These are phyloP conservation scores for Ctenoplectra terminalis DNA, from an alignment of 1,140 invertebrate species.

Conservation along the genomic window DNA sequence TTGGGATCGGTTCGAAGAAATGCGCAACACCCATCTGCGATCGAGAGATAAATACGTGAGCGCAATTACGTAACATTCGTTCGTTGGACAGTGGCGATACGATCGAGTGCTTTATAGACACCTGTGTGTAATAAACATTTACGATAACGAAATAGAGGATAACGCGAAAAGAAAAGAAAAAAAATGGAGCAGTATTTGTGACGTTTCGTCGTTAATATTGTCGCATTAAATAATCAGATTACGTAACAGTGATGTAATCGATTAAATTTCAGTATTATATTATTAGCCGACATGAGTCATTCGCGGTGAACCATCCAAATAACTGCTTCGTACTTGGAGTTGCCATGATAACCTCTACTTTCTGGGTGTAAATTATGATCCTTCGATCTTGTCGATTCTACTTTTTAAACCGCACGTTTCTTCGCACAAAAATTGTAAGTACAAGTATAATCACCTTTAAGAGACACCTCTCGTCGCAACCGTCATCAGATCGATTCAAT, in stretches of 20 bases:
- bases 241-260: conserved; percentile 37
- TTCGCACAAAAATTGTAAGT: not conserved
- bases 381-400: not conserved
- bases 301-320: conserved; percentile 12
- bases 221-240: not conserved
- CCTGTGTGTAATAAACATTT: conserved; percentile 7
- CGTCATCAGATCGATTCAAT: too few species aligned
- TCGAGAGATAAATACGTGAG: not conserved
- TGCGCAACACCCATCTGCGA: not conserved
- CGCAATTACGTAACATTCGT: not conserved
- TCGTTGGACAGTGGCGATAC: not conserved
- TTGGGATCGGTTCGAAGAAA: not conserved
- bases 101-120: conserved; percentile 1
- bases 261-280: conserved; percentile 38
- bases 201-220: not conserved
- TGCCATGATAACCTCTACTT: not conserved
- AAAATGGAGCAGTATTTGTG: not conserved
- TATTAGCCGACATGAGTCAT: conserved; percentile 27
- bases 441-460: not conserved
- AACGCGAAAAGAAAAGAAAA: not conserved
- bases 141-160: not conserved
- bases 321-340: not conserved
- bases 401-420: too few species aligned
- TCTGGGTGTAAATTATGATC: not conserved
- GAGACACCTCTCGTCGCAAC: not conserved